Evolutionary conservation across 2,888 invertebrate genomes (phyloP).

Genomic region (Rhagium mordax): DNA sequence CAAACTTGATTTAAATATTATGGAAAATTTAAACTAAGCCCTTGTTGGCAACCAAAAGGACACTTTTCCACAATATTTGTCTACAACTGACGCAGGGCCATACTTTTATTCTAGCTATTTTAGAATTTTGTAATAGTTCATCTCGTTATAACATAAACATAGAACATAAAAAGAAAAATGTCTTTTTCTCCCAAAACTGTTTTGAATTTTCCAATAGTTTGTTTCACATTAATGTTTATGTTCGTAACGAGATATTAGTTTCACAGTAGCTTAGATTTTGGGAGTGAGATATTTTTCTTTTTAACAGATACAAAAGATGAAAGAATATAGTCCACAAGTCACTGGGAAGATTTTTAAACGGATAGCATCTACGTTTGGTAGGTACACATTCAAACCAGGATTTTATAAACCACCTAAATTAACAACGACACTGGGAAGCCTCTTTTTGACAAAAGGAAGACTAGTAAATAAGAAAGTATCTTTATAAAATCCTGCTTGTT

Average conservation of each 20-base stretch:
- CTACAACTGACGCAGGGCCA: not conserved
- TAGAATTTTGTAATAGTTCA: conserved; percentile 70
- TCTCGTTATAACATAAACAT: conserved; percentile 77
- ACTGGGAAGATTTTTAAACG: conserved; percentile 42
- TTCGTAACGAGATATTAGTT: conserved; percentile 69
- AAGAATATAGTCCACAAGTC: conserved; percentile 73
- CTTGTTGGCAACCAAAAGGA: not conserved
- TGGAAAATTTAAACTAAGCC: conserved; percentile 6
- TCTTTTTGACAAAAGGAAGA: conserved; percentile 29
- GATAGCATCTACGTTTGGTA: conserved; percentile 47
- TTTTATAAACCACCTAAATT: conserved; percentile 37
- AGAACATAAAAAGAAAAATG: conserved; percentile 63
- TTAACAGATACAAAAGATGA: conserved; percentile 84
- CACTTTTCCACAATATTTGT: conserved; percentile 17
- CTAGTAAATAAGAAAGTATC: conserved; percentile 1
- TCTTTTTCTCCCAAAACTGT: conserved; percentile 66
- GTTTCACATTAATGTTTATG: conserved; percentile 46
- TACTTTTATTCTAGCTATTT: conserved; percentile 6
- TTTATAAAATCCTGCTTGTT: conserved; percentile 38
- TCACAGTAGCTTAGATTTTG: conserved; percentile 62
- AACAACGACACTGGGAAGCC: conserved; percentile 30
- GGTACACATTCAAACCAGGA: conserved; percentile 43
- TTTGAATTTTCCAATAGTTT: conserved; percentile 5
- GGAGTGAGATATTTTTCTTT: conserved; percentile 74
- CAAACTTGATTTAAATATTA: conserved; percentile 6